Conservation (phyloP, 1,140 invertebrate genomes). For the Penaeus japonicus region DNA sequence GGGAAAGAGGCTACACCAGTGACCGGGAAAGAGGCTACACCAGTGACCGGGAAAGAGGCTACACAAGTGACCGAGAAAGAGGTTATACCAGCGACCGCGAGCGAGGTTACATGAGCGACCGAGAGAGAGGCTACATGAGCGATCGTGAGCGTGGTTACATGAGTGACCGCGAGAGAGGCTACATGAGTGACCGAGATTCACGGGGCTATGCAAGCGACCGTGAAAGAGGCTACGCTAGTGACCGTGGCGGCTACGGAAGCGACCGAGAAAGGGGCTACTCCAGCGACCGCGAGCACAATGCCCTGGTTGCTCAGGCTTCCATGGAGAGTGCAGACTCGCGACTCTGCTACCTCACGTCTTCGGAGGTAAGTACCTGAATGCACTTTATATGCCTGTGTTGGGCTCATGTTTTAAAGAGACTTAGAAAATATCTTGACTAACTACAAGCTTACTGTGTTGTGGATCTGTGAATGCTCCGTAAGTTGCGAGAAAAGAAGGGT, state of each 20-base stretch:
- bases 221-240: slow-evolving; percentile 76
- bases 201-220: slow-evolving; percentile 80
- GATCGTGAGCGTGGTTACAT: slow-evolving; percentile 49
- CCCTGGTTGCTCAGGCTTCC: slow-evolving; percentile 75
- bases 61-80: slow-evolving; percentile 79
- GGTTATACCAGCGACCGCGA: slow-evolving; percentile 81
- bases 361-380: slow-evolving; percentile 79
- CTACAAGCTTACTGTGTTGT: too few species aligned
- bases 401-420: background rate
- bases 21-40: slow-evolving; percentile 84
- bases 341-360: slow-evolving; percentile 91
- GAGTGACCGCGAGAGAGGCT: slow-evolving; percentile 80
- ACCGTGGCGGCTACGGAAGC: slow-evolving; percentile 78
- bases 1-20: slow-evolving; percentile 87
- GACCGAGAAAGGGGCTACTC: slow-evolving; percentile 84
- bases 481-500: too few species aligned
- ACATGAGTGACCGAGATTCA: slow-evolving; percentile 76
- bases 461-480: too few species aligned
- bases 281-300: slow-evolving; percentile 57
- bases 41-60: slow-evolving; percentile 80
- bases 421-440: too few species aligned
- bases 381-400: background rate
- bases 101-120: slow-evolving; percentile 78
- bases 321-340: slow-evolving; percentile 92
- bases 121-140: slow-evolving; percentile 78